phyloP scores from a whole-genome alignment of 2,113 vertebrate species.

The Picathartes gymnocephalus region DNA sequence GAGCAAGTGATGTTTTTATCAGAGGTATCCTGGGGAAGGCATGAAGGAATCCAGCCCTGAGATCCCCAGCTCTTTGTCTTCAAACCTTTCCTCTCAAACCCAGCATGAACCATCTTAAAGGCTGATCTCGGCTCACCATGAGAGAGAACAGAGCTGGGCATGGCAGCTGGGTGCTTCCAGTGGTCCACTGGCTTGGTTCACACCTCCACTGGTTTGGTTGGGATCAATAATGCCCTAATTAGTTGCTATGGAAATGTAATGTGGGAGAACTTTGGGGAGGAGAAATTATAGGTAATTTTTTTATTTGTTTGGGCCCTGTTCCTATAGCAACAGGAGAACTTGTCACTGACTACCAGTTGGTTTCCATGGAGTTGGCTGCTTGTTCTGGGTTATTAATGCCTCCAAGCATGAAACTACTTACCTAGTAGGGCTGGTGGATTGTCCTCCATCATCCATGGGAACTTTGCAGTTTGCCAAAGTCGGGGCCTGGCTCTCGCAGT shows the following conservation, averaged over 20 bases:
- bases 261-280: constrained; percentile 52
- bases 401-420: neutral
- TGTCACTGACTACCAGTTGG: constrained; percentile 51
- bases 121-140: accelerated
- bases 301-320: constrained; percentile 65
- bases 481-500: neutral
- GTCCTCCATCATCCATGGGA: neutral
- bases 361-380: constrained; percentile 63
- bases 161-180: neutral
- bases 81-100: neutral
- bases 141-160: neutral
- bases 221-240: constrained; percentile 47
- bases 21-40: neutral
- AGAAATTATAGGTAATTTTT: constrained; percentile 63
- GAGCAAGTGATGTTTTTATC: neutral
- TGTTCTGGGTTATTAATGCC: constrained; percentile 65
- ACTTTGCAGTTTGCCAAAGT: neutral
- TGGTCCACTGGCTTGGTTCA: neutral
- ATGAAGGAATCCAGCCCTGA: neutral
- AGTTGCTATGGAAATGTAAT: constrained; percentile 64
- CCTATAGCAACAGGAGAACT: constrained; percentile 58
- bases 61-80: neutral
- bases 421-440: neutral
- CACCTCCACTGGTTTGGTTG: neutral
- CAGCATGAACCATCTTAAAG: neutral